These are phyloP conservation scores for Drosophila dives DNA, from an alignment of 2,888 invertebrate genomes.

Conservation along the genomic window DNA sequence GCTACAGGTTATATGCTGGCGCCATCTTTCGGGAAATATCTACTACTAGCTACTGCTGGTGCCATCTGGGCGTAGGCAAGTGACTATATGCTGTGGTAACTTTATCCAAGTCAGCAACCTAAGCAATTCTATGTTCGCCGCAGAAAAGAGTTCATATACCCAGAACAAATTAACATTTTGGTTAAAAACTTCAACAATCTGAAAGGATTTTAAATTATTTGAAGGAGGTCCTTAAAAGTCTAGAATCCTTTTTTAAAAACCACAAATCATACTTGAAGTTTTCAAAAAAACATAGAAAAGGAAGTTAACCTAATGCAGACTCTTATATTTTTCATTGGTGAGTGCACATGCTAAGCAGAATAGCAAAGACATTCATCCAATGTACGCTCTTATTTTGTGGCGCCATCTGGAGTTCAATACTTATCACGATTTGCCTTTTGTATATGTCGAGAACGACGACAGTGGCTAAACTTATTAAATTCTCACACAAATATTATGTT, in stretches of 20 bases:
- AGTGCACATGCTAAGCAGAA: not conserved
- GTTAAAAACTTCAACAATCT: not conserved
- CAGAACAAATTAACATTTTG: not conserved
- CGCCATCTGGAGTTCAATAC: slow-evolving; percentile 2
- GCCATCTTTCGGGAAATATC: not conserved
- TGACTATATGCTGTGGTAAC: not conserved
- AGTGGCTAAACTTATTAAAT: not conserved
- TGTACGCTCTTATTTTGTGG: not conserved
- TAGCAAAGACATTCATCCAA: not conserved
- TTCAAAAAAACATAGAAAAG: not conserved
- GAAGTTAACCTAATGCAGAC: not conserved
- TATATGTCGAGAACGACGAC: not conserved
- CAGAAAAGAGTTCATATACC: not conserved
- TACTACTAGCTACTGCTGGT: not conserved
- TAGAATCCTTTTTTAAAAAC: not conserved
- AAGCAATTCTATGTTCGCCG: not conserved
- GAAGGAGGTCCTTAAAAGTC: not conserved
- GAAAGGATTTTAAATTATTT: not conserved
- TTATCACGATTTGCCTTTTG: not conserved
- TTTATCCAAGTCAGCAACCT: slow-evolving; percentile 13
- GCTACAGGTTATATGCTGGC: not conserved
- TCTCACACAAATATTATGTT: not conserved
- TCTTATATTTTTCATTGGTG: not conserved
- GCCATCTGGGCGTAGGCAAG: not conserved
- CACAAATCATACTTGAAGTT: not conserved